Evolutionary conservation across 2,888 invertebrate genomes (phyloP).

Genomic region (Odontocolon sp.): DNA sequence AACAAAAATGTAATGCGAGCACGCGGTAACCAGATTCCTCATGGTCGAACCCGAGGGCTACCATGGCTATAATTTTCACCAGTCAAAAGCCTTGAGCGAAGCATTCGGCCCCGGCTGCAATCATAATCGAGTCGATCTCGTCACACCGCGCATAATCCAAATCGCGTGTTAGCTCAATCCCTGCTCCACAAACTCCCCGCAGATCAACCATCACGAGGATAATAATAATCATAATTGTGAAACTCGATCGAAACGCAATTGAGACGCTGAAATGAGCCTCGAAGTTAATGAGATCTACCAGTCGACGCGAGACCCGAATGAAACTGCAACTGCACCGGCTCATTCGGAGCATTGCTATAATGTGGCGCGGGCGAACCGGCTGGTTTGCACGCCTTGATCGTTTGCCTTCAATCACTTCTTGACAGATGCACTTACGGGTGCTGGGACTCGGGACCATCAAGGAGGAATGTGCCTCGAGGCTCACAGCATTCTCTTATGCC

Average conservation of each 20-base stretch:
- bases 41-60: slow-evolving; percentile 43
- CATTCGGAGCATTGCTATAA: slow-evolving; percentile 27
- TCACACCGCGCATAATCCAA: slow-evolving; percentile 17
- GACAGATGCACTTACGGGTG: slow-evolving; percentile 78
- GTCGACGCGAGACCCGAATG: slow-evolving; percentile 36
- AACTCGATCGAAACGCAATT: slow-evolving; percentile 77
- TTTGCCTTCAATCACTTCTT: slow-evolving; percentile 79
- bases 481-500: slow-evolving; percentile 31
- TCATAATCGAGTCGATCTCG: neutral
- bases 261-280: slow-evolving; percentile 74
- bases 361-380: slow-evolving; percentile 34
- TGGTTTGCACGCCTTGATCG: slow-evolving; percentile 69
- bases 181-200: neutral
- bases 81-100: slow-evolving; percentile 16
- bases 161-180: slow-evolving; percentile 26
- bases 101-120: neutral
- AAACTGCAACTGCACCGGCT: neutral
- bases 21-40: slow-evolving; percentile 70
- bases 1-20: slow-evolving; percentile 68
- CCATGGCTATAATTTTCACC: neutral
- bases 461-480: slow-evolving; percentile 76
- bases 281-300: slow-evolving; percentile 74
- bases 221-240: slow-evolving; percentile 75
- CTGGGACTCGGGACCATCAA: slow-evolving; percentile 73
- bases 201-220: slow-evolving; percentile 47